These are phyloP conservation scores for Mycteria americana DNA, from an alignment of 2,797 vertebrate genomes.

Conservation along the genomic window DNA sequence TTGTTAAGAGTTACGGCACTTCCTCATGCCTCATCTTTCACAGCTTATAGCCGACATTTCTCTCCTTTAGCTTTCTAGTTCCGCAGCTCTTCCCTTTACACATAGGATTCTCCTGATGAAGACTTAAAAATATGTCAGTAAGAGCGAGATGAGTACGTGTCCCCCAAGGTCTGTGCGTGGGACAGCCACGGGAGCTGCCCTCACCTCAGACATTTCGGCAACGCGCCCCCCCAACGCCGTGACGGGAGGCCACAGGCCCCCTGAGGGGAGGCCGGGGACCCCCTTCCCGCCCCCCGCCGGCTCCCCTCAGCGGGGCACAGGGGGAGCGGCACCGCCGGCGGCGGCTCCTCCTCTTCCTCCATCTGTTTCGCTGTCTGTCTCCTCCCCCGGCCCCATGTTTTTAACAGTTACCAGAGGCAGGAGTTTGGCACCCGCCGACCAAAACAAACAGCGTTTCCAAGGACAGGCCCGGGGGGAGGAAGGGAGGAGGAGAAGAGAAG, in stretches of 20 bases:
- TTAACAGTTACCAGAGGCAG: not conserved
- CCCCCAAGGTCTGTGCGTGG: fast-evolving
- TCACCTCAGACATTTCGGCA: fast-evolving
- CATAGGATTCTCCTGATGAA: fast-evolving
- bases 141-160: fast-evolving
- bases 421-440: slow-evolving; percentile 28
- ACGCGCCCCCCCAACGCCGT: not conserved
- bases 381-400: slow-evolving; percentile 48
- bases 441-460: slow-evolving; percentile 65
- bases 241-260: too few relatives aligned
- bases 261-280: too few relatives aligned
- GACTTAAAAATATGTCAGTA: fast-evolving
- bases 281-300: not conserved
- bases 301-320: not conserved
- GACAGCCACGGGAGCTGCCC: not conserved
- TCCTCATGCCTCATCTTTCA: not conserved
- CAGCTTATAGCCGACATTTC: not conserved
- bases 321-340: not conserved
- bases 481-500: too few relatives aligned
- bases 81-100: not conserved
- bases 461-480: not conserved
- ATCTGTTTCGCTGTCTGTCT: not conserved
- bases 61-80: not conserved
- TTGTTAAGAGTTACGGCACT: not conserved
- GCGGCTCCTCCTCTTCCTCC: slow-evolving; percentile 56